These are phyloP conservation scores for Spodoptera littoralis DNA, from an alignment of 2,888 invertebrate species.

Conservation along the genomic window DNA sequence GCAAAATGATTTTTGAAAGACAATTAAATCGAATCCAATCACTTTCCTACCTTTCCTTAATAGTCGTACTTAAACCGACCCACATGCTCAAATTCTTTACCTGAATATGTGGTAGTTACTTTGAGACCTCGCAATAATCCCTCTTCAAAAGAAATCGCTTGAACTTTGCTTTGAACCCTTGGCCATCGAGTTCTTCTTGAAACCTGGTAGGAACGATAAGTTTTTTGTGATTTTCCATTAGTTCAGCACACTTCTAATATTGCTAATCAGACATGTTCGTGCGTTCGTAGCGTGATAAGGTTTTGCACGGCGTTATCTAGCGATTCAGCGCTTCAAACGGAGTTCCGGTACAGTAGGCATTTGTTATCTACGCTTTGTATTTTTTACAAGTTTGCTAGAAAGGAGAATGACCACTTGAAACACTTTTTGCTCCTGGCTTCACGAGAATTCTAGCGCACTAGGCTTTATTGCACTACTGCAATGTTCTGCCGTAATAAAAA, in stretches of 20 bases:
- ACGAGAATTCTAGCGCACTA: conserved; percentile 27
- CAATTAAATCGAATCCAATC: background rate
- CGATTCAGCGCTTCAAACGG: conserved; percentile 34
- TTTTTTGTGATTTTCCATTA: conserved; percentile 43
- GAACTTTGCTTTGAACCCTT: conserved; percentile 14
- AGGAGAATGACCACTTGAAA: conserved; percentile 46
- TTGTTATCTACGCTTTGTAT: conserved; percentile 47
- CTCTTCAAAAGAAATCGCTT: conserved; percentile 14
- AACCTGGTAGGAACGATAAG: conserved; percentile 13
- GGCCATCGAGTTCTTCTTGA: conserved; percentile 7
- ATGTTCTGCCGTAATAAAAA: conserved; percentile 20
- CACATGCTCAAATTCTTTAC: background rate
- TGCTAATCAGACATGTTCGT: conserved; percentile 41
- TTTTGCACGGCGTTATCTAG: conserved; percentile 44
- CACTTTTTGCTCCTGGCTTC: conserved; percentile 40
- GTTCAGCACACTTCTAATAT: conserved; percentile 28
- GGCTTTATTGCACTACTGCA: conserved; percentile 32
- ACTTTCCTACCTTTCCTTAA: conserved; percentile 1
- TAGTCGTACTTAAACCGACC: background rate
- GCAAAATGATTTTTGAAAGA: background rate
- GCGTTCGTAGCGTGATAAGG: conserved; percentile 46
- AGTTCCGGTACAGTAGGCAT: conserved; percentile 56
- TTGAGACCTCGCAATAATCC: conserved; percentile 15
- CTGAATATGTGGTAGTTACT: conserved; percentile 9
- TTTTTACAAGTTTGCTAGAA: conserved; percentile 48